Conservation (phyloP, 2,888 invertebrate genomes). For the Spilosoma lubricipeda region DNA sequence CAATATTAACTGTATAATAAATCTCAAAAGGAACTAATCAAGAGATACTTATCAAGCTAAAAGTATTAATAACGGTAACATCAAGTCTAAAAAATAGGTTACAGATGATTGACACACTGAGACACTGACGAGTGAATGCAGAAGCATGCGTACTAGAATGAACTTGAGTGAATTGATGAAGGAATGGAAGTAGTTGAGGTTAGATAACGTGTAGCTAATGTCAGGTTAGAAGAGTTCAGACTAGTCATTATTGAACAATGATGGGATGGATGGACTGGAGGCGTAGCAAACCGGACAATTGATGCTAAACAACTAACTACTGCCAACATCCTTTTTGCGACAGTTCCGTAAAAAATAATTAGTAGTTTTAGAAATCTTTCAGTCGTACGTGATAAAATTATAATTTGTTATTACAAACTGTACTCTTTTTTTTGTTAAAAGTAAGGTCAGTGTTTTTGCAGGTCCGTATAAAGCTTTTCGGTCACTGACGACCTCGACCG, state of each 20-base stretch:
- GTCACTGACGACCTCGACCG: constrained; percentile 47
- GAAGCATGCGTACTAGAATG: background rate
- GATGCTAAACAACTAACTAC: constrained; percentile 36
- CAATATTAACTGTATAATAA: background rate
- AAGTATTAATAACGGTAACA: constrained; percentile 1
- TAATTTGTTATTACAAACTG: constrained; percentile 37
- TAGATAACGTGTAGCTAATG: constrained; percentile 51
- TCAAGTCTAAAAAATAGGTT: background rate
- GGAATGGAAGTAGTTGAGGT: background rate
- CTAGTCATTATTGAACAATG: constrained; percentile 49
- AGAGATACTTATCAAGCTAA: background rate
- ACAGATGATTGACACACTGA: constrained; percentile 29
- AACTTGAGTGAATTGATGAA: constrained; percentile 15
- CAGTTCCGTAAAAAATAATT: constrained; percentile 15
- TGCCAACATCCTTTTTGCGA: constrained; percentile 21
- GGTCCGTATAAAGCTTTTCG: constrained; percentile 30
- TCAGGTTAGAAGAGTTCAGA: constrained; percentile 46
- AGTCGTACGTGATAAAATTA: constrained; percentile 24
- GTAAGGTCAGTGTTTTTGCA: constrained; percentile 54
- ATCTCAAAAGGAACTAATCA: background rate
- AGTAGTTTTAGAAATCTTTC: constrained; percentile 6
- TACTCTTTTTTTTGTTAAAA: constrained; percentile 46
- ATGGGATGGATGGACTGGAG: constrained; percentile 50
- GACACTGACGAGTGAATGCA: constrained; percentile 6
- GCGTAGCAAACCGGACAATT: constrained; percentile 49